Conservation (phyloP, 2,113 vertebrate genomes). For the Acrocephalus kingi region DNA sequence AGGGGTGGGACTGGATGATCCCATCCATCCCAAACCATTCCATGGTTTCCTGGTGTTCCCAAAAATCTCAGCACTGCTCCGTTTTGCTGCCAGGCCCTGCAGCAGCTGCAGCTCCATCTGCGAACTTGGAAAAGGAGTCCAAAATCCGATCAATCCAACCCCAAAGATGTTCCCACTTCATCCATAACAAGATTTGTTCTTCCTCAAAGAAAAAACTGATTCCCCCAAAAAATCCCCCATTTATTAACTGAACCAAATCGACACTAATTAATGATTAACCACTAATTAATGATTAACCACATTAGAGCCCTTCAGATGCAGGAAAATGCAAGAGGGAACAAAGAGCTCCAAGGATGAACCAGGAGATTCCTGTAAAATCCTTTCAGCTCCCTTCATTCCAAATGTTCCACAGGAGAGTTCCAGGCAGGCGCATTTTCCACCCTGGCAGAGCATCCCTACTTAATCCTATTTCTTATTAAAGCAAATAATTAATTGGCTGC, state of each 20-base stretch:
- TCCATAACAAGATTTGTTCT: not conserved
- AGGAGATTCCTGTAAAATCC: not conserved
- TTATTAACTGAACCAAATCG: not conserved
- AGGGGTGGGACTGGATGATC: fast-evolving
- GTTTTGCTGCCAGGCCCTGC: not conserved
- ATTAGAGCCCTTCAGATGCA: not conserved
- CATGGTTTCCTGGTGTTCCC: not conserved
- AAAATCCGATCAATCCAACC: not conserved
- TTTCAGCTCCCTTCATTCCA: not conserved
- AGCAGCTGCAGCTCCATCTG: not conserved
- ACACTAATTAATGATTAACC: not conserved
- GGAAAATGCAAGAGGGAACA: not conserved
- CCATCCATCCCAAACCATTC: not conserved
- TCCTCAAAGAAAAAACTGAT: not conserved
- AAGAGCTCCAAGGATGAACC: not conserved
- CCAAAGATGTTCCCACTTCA: not conserved
- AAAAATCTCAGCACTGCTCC: fast-evolving
- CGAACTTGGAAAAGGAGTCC: not conserved
- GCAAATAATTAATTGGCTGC: not conserved
- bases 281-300: not conserved
- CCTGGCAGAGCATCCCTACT: not conserved
- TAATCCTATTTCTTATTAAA: not conserved
- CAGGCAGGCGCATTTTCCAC: not conserved
- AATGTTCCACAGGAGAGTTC: not conserved
- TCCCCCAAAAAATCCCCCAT: not conserved